These are phyloP conservation scores for Plemyria rubiginata DNA, from an alignment of 2,888 invertebrate genomes.

Conservation along the genomic window DNA sequence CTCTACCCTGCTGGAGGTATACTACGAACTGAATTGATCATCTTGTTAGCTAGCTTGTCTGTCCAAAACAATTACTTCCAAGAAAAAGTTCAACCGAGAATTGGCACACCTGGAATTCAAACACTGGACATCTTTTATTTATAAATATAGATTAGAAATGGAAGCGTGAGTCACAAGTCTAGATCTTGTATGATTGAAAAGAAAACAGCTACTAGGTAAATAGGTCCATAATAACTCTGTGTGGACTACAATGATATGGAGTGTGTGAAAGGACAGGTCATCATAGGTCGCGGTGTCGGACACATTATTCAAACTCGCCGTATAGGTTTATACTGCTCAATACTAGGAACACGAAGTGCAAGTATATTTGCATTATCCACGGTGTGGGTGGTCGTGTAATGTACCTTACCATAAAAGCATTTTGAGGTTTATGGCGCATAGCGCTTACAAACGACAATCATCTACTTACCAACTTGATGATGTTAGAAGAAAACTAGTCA, in stretches of 20 bases:
- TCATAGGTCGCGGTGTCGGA: constrained; percentile 41
- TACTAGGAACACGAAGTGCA: constrained; percentile 49
- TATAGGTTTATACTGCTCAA: constrained; percentile 48
- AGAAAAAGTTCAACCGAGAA: constrained; percentile 1
- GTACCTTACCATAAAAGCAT: constrained; percentile 4
- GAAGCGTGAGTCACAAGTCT: constrained; percentile 7
- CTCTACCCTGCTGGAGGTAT: too few relatives aligned
- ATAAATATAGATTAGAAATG: constrained; percentile 8
- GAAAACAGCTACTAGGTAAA: constrained; percentile 12
- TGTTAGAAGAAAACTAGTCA: neutral
- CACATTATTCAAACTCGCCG: constrained; percentile 45
- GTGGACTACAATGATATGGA: constrained; percentile 8
- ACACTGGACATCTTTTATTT: neutral
- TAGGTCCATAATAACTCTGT: neutral
- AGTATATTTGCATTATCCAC: constrained; percentile 52
- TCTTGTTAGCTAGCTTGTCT: neutral
- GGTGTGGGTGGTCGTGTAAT: constrained; percentile 60
- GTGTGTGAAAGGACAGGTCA: constrained; percentile 43
- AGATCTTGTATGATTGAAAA: constrained; percentile 8
- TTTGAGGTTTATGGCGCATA: constrained; percentile 1
- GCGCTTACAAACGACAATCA: neutral
- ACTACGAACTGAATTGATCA: neutral
- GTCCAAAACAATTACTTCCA: constrained; percentile 1
- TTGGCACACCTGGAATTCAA: neutral
- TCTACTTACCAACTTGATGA: neutral